phyloP scores from a whole-genome alignment of 2,797 vertebrate genomes.

The Labroides dimidiatus region DNA sequence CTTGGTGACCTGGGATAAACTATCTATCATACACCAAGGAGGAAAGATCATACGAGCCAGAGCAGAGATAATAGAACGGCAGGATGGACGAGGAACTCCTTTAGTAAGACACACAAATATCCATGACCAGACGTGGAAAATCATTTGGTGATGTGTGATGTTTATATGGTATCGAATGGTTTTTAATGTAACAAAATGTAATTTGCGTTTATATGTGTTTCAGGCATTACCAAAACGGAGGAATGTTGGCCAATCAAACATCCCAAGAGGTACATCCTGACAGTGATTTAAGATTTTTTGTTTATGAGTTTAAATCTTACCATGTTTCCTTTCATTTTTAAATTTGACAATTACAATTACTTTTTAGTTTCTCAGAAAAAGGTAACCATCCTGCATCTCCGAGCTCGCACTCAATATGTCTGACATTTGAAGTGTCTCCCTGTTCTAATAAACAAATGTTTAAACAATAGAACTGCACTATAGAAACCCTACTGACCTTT shows the following conservation, averaged over 20 bases:
- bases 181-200: background rate
- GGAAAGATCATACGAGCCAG: constrained; percentile 80
- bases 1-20: constrained; percentile 79
- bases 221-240: constrained; percentile 55
- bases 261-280: constrained; percentile 58
- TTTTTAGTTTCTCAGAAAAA: no score
- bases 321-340: no score
- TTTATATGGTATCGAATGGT: background rate
- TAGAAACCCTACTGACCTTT: no score
- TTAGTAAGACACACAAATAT: constrained; percentile 54
- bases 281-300: background rate
- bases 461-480: no score
- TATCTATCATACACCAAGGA: constrained; percentile 57
- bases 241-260: constrained; percentile 37
- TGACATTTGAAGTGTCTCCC: no score
- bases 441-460: no score
- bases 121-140: background rate
- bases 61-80: constrained; percentile 83
- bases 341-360: no score
- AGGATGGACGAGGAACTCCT: constrained; percentile 83
- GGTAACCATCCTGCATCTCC: no score
- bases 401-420: no score
- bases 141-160: background rate
- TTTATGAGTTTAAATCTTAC: background rate
- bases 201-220: constrained; percentile 29